Conservation (phyloP, 2,113 vertebrate species). For the Pelvicachromis taeniatus region DNA sequence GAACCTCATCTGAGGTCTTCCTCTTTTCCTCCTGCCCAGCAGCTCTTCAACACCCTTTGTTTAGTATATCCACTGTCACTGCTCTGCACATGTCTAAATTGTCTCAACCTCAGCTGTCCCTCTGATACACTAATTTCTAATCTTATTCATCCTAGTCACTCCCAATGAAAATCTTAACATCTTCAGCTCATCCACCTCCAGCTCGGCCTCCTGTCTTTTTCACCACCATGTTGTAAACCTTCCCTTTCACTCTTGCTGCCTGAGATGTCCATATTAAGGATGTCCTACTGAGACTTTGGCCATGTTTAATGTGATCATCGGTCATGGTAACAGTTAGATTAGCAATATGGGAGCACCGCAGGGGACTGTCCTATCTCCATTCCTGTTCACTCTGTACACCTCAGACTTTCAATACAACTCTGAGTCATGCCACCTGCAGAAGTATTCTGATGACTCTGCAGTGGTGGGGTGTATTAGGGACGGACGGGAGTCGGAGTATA, state of each 20-base stretch:
- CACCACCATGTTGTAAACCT: background rate
- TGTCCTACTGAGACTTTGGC: background rate
- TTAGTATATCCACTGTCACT: background rate
- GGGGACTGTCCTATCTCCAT: no score
- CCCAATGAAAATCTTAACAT: background rate
- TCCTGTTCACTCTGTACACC: no score
- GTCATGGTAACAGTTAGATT: background rate
- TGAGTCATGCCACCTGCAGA: no score
- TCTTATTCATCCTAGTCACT: background rate
- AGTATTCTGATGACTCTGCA: no score
- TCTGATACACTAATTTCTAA: background rate
- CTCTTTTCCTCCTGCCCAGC: background rate
- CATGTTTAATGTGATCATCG: background rate
- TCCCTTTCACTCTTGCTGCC: background rate
- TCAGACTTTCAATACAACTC: no score
- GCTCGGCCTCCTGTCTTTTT: background rate
- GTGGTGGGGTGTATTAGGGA: no score
- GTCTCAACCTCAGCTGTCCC: background rate
- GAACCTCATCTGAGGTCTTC: background rate
- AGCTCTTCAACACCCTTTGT: background rate
- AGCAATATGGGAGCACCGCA: no score
- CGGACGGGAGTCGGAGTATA: no score
- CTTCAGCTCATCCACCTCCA: background rate
- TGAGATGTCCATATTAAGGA: background rate
- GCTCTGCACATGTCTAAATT: background rate